Conservation (phyloP, 1,140 invertebrate genomes). For the Lepeophtheirus salmonis region DNA sequence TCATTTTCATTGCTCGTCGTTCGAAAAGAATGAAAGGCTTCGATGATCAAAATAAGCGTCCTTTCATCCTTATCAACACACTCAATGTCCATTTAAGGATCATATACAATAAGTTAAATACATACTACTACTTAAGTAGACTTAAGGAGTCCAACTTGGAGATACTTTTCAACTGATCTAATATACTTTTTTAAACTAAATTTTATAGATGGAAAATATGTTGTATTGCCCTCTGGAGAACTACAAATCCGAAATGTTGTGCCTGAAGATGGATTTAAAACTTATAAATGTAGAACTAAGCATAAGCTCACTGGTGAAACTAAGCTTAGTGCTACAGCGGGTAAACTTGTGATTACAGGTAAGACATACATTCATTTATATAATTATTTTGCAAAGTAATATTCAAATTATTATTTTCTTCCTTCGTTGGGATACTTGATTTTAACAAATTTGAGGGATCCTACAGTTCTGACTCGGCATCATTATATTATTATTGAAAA, state of each 20-base stretch:
- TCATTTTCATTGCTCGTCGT: too few species aligned
- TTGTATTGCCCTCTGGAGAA: slow-evolving; percentile 76
- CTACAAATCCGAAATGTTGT: slow-evolving; percentile 79
- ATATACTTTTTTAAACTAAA: background rate
- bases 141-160: too few species aligned
- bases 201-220: slow-evolving; percentile 68
- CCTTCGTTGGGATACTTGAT: background rate
- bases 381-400: too few species aligned
- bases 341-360: slow-evolving; percentile 86
- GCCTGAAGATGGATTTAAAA: slow-evolving; percentile 74
- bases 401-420: background rate
- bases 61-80: too few species aligned
- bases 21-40: too few species aligned
- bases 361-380: slow-evolving; percentile 35
- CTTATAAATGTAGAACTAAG: slow-evolving; percentile 63
- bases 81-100: too few species aligned
- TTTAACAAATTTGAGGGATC: background rate
- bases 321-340: slow-evolving; percentile 73
- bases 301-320: slow-evolving; percentile 83
- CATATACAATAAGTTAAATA: too few species aligned
- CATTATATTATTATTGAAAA: too few species aligned
- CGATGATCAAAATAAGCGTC: too few species aligned
- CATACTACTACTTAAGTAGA: too few species aligned
- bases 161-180: too few species aligned
- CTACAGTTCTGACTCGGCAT: too few species aligned